phyloP scores from a whole-genome alignment of 2,888 invertebrate species.

The Drosophila sordidula region DNA sequence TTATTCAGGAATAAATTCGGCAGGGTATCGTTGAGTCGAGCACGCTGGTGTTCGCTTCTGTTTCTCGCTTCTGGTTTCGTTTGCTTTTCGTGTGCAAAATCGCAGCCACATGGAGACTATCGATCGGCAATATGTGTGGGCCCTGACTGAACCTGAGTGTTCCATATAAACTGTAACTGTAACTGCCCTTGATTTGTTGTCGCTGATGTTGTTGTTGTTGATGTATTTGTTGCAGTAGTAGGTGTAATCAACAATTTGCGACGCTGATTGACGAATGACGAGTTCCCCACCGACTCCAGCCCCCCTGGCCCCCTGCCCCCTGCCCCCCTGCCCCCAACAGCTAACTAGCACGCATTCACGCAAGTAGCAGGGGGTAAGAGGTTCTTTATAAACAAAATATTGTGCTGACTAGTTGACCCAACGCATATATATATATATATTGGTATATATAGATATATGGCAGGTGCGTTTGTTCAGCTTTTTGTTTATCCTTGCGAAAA shows the following conservation, averaged over 20 bases:
- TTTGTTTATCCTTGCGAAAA: conserved; percentile 1
- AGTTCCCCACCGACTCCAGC: not conserved
- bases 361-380: conserved; percentile 15
- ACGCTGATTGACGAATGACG: conserved; percentile 76
- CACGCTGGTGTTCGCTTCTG: conserved; percentile 8
- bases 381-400: not conserved
- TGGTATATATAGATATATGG: not conserved
- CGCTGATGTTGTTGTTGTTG: conserved; percentile 25
- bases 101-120: conserved; percentile 63
- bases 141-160: conserved; percentile 26
- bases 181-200: conserved; percentile 72
- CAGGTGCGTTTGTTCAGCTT: not conserved
- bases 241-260: conserved; percentile 80
- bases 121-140: conserved; percentile 40
- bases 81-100: conserved; percentile 75
- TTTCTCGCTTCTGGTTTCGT: conserved; percentile 54
- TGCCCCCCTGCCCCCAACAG: conserved; percentile 7
- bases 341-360: conserved; percentile 46
- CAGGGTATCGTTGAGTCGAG: not conserved
- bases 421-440: not conserved
- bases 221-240: conserved; percentile 57
- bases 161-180: conserved; percentile 58
- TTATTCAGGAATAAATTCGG: too few species aligned
- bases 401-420: conserved; percentile 6
- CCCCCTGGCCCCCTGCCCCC: conserved; percentile 6